phyloP scores from a whole-genome alignment of 2,888 invertebrate genomes.

The Temnothorax unifasciatus region DNA sequence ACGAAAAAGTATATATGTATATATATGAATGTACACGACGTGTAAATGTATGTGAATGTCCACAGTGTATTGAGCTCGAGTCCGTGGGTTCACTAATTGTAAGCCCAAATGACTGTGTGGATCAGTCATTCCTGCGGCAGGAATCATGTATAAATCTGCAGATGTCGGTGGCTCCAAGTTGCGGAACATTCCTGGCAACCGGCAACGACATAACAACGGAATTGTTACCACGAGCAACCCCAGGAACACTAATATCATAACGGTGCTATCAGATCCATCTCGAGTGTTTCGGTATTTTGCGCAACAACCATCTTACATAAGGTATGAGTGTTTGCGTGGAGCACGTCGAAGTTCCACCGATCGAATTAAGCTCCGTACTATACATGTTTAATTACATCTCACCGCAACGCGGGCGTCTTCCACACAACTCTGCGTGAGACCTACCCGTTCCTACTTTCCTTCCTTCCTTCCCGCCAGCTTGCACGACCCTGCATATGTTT shows the following conservation, averaged over 20 bases:
- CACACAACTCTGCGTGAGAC: background rate
- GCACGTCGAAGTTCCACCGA: constrained; percentile 44
- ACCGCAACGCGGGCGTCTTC: constrained; percentile 4
- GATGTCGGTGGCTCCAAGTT: constrained; percentile 3
- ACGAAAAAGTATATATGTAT: background rate
- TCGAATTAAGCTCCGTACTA: constrained; percentile 45
- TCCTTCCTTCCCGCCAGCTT: background rate
- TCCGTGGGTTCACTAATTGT: too few species aligned
- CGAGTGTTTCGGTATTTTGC: constrained; percentile 28
- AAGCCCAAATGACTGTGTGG: constrained; percentile 11
- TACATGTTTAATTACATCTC: constrained; percentile 51
- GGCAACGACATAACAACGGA: constrained; percentile 4
- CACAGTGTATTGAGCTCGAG: background rate
- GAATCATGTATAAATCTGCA: constrained; percentile 25
- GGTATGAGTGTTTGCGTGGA: constrained; percentile 2
- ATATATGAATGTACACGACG: background rate
- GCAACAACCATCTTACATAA: constrained; percentile 44
- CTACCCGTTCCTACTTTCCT: constrained; percentile 7
- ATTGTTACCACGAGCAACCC: constrained; percentile 16
- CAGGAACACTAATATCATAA: constrained; percentile 38
- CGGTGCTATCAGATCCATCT: constrained; percentile 25
- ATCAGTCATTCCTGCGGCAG: constrained; percentile 6
- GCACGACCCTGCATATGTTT: background rate
- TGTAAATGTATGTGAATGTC: background rate
- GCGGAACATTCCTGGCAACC: constrained; percentile 13